Evolutionary conservation across 2,888 invertebrate species (phyloP).

Genomic region (Teinopalpus imperialis): DNA sequence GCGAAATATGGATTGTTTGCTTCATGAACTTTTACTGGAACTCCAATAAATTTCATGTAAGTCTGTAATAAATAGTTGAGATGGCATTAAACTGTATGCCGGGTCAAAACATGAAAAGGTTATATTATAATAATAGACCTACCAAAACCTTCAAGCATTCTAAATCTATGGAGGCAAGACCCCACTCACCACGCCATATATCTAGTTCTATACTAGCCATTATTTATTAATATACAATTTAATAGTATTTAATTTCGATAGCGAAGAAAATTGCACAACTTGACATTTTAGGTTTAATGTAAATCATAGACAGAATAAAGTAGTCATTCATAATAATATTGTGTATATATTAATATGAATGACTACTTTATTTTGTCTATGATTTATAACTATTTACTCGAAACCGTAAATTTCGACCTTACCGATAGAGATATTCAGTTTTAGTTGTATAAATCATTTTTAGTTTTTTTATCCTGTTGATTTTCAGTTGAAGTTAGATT

Average conservation of each 20-base stretch:
- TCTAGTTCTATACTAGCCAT: conserved; percentile 83
- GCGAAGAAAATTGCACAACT: conserved; percentile 18
- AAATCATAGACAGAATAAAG: conserved; percentile 4
- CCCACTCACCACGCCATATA: conserved; percentile 94
- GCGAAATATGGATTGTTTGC: conserved; percentile 87
- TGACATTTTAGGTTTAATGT: conserved; percentile 18
- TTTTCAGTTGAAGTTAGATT: no score
- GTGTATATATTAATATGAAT: no score
- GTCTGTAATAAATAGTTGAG: conserved; percentile 63
- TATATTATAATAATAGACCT: conserved; percentile 49
- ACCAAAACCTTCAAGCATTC: conserved; percentile 92
- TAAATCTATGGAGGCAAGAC: conserved; percentile 91
- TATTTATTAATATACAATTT: conserved; percentile 24
- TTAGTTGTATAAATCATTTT: no score
- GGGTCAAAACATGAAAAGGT: conserved; percentile 43
- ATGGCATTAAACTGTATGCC: conserved; percentile 35
- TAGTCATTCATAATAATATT: no score
- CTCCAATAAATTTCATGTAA: conserved; percentile 88
- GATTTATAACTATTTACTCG: no score
- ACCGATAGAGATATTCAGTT: no score
- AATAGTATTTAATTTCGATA: conserved; percentile 21
- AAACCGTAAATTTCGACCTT: no score
- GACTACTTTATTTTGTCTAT: no score
- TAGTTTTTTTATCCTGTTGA: no score
- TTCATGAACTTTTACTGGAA: conserved; percentile 86